phyloP scores from a whole-genome alignment of 2,113 vertebrate genomes.

The Caloenas nicobarica region DNA sequence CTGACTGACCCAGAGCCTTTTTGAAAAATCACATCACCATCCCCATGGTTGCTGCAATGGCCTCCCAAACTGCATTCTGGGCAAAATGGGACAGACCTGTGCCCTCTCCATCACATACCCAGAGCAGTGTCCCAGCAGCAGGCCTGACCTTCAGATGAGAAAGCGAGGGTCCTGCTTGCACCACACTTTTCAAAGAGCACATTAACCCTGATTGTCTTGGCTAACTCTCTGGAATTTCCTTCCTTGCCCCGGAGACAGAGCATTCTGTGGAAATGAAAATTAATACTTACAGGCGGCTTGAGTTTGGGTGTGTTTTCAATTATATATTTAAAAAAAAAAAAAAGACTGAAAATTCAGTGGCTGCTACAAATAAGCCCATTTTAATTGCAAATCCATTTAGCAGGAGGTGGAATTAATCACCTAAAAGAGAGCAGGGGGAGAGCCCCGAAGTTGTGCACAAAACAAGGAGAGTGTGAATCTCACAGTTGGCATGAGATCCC shows the following conservation, averaged over 20 bases:
- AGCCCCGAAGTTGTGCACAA: not conserved
- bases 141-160: constrained; percentile 26
- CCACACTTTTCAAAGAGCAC: constrained; percentile 54
- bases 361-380: constrained; percentile 51
- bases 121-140: not conserved
- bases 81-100: not conserved
- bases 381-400: constrained; percentile 64
- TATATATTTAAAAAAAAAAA: not conserved
- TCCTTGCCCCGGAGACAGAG: constrained; percentile 67
- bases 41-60: not conserved
- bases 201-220: constrained; percentile 71
- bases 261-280: constrained; percentile 70
- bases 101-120: not conserved
- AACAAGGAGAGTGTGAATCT: not conserved
- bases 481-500: constrained; percentile 60
- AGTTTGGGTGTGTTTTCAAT: constrained; percentile 70
- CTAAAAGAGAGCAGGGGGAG: not conserved
- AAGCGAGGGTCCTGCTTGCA: constrained; percentile 13
- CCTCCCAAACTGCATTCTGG: not conserved
- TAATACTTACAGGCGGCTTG: constrained; percentile 61
- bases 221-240: constrained; percentile 72
- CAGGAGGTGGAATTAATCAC: constrained; percentile 58
- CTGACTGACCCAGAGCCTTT: not conserved
- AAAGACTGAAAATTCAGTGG: constrained; percentile 49
- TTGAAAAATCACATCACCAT: not conserved